Base-by-base conservation (phyloP, 2,113 vertebrate species). In the Prionailurus viverrinus region DNA sequence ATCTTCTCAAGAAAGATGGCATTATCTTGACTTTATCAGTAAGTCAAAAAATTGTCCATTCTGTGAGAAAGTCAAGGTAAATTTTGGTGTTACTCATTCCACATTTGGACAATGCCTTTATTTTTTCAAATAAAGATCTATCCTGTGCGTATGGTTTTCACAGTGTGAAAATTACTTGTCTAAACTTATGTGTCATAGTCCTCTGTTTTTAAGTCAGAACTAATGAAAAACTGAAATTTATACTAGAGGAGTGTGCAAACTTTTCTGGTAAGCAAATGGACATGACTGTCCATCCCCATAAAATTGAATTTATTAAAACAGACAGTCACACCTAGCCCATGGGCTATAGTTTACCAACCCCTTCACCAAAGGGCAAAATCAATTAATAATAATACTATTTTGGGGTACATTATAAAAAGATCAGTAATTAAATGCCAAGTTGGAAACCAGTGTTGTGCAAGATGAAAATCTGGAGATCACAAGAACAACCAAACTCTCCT, bases 231-330 rank as follows among this genome's bases (percentile, higher is more conserved):
- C 13, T 86, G 8, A 89, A 92, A 78, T 89, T 36, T 76, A 53
- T 10, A 92, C 10, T 84, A 80, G 1, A 83, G 23, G 53, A 45
- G 76, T 87, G 15, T 91, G 36, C 4, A 80, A 87, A 29, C 23
- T 55, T 79, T 94, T 55, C 83, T 58, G 18, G 27, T 89, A 80
- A 96, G 71, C 53, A 45, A 95, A 81, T 1, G 29, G 53, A 14
- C 66, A 51, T 41, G 8, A 71, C 15, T 94, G 9, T 31, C 45
- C 45, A 68, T 66, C 80, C 2, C 45, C 94, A 53, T 80, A 92
- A 94, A 93, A 95, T 36, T 18, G 90, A 58, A 95, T 83, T 89
- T 78, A 95, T 61, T 80, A 89, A 97, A 97, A 85, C 55, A 91
- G 12, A 19, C 15, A 86, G 55, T 29, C 78, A 81, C 79, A 51